A percentile compares a stretch with the other conserved stretches of the same genome.
These are phyloP conservation scores for Meta bourneti DNA, from an alignment of 2,888 invertebrate species.

Conservation along the genomic window DNA sequence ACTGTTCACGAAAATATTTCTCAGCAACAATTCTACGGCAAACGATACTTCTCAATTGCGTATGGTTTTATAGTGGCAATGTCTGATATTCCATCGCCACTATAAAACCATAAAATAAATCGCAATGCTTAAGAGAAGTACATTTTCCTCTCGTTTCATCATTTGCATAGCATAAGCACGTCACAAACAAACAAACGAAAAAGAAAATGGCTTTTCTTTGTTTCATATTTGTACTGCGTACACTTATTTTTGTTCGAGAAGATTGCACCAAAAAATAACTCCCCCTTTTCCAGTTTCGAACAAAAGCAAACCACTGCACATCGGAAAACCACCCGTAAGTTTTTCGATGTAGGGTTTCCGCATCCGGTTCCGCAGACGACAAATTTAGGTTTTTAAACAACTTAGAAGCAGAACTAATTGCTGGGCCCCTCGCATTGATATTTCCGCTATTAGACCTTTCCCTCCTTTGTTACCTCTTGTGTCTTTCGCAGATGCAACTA, in stretches of 20 bases:
- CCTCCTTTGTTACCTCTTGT: constrained; percentile 41
- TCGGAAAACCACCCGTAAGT: constrained; percentile 55
- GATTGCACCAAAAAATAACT: neutral
- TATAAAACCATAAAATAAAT: too few relatives aligned
- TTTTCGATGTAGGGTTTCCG: constrained; percentile 46
- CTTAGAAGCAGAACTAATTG: constrained; percentile 67
- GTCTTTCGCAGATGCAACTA: constrained; percentile 34
- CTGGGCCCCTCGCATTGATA: constrained; percentile 46
- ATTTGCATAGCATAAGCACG: neutral
- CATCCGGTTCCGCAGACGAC: constrained; percentile 41
- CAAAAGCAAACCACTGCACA: constrained; percentile 26
- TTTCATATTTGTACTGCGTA: neutral
- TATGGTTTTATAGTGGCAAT: too few relatives aligned
- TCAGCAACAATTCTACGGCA: too few relatives aligned
- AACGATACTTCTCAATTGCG: too few relatives aligned
- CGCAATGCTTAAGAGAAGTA: too few relatives aligned
- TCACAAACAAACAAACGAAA: neutral
- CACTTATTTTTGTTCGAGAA: neutral
- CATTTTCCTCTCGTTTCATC: too few relatives aligned
- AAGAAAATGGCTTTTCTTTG: neutral
- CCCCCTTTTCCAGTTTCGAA: constrained; percentile 4
- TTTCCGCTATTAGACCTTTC: constrained; percentile 54
- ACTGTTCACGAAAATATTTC: too few relatives aligned
- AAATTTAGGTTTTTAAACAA: constrained; percentile 54
- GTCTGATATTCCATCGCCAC: too few relatives aligned